phyloP scores from a whole-genome alignment of 92 coral and sea anemone species.

The Plumapathes pennacea region DNA sequence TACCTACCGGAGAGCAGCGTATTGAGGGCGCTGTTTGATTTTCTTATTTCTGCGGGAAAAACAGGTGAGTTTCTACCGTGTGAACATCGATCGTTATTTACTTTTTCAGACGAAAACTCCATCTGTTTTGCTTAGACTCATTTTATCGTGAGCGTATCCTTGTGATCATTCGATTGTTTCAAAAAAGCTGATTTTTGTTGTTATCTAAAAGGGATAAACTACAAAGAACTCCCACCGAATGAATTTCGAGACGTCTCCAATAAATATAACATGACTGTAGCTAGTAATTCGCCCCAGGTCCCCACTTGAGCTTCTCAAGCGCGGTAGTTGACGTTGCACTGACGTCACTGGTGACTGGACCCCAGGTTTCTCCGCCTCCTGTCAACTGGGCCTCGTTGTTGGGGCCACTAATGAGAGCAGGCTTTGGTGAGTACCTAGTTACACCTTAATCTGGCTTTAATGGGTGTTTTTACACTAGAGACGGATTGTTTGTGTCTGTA shows the following conservation, averaged over 20 bases:
- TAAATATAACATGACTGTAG: neutral
- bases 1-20: constrained; percentile 78
- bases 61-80: constrained; percentile 64
- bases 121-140: no score
- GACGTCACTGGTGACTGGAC: constrained; percentile 68
- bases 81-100: no score
- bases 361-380: constrained; percentile 75
- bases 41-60: constrained; percentile 72
- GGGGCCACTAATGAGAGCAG: constrained; percentile 76
- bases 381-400: constrained; percentile 88
- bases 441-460: neutral
- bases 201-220: no score
- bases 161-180: no score
- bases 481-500: neutral
- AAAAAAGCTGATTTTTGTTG: no score
- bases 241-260: no score
- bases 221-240: no score
- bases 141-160: no score
- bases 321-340: constrained; percentile 53
- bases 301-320: constrained; percentile 40
- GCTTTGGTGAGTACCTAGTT: constrained; percentile 81
- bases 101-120: no score
- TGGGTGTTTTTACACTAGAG: neutral
- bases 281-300: constrained; percentile 36
- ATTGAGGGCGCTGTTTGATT: constrained; percentile 64